Evolutionary conservation across 2,888 invertebrate genomes (phyloP), one percentile per base, ranked within the genome.

Genomic region (Tetranychus truncatus): DNA sequence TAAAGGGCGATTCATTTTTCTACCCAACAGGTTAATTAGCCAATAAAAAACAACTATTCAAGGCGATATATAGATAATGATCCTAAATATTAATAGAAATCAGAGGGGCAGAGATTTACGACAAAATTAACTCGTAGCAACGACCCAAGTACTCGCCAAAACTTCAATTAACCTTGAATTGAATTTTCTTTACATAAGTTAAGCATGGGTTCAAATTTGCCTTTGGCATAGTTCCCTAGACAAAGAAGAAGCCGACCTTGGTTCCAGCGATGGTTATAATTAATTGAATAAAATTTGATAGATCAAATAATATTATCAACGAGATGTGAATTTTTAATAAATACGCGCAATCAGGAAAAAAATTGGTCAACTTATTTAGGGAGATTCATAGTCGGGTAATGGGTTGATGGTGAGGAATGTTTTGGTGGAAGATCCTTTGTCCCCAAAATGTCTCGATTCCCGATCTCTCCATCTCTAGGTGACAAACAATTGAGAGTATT

Each of bases 371-470:
- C 66, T 72, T n/a, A 34, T 75, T 77, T 76, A 81, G 75, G 80
- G 78, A 21, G 90, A 91, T 83, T 55, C 55, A 55, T 55, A 55
- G 55, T 55, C 55, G 55, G 55, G 55, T 55, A 55, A 15, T 15
- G 55, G 55, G 55, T 89, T 90, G 76, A 55, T 55, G 55, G 15
- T 55, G 55, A 55, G 55, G 55, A 55, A 55, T 55, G 55, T 55
- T 91, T 91, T 82, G 91, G 81, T 91, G 89, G 84, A 89, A 91
- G 78, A 91, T 85, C 78, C 92, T 86, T 82, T 90, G 89, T 77
- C 91, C 91, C 91, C 92, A 92, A 90, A 91, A 92, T 66, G 90
- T 88, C 82, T 92, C 92, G 81, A 92, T 85, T 84, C 93, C 92
- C 81, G 92, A 92, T 24, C 92, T 91, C 81, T 91, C 90, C 82